phyloP scores from a whole-genome alignment of 2,113 vertebrate genomes.

The Microtus montanus region DNA sequence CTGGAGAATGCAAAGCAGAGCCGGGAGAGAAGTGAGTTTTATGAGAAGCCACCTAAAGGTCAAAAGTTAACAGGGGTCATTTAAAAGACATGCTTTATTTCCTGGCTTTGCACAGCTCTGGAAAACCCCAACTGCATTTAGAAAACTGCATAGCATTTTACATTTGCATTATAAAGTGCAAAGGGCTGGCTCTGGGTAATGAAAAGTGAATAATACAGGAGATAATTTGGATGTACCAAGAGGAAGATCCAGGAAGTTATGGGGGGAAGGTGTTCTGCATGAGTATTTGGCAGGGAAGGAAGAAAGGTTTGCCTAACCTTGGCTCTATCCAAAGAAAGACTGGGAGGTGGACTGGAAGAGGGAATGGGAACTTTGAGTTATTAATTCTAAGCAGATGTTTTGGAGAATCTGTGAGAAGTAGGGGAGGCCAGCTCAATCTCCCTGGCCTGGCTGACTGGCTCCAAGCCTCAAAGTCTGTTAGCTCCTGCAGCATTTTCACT shows the following conservation, averaged over 20 bases:
- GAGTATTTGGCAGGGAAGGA: neutral
- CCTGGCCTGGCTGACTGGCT: neutral
- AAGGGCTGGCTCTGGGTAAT: conserved; percentile 48
- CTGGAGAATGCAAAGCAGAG: neutral
- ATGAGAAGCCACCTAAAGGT: conserved; percentile 61
- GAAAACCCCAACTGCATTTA: conserved; percentile 74
- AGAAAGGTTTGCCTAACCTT: neutral
- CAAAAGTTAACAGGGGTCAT: conserved; percentile 76
- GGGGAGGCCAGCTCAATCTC: neutral
- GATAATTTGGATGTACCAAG: conserved; percentile 36
- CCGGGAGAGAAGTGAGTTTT: conserved; percentile 25
- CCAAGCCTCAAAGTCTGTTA: neutral
- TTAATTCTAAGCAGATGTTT: conserved; percentile 7
- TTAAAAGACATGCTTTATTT: conserved; percentile 70
- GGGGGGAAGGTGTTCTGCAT: neutral
- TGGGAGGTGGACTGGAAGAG: neutral
- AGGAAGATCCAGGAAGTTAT: conserved; percentile 10
- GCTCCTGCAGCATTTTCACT: neutral
- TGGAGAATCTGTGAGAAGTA: neutral
- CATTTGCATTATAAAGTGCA: conserved; percentile 30
- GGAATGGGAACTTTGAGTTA: neutral
- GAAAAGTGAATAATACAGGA: conserved; percentile 44
- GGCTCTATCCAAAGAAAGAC: neutral
- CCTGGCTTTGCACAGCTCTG: conserved; percentile 70
- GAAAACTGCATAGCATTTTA: conserved; percentile 56